A percentile compares a stretch with the other conserved stretches of the same genome.
Evolutionary conservation across 2,888 invertebrate species (phyloP).

Genomic region (Lycaena phlaeas): DNA sequence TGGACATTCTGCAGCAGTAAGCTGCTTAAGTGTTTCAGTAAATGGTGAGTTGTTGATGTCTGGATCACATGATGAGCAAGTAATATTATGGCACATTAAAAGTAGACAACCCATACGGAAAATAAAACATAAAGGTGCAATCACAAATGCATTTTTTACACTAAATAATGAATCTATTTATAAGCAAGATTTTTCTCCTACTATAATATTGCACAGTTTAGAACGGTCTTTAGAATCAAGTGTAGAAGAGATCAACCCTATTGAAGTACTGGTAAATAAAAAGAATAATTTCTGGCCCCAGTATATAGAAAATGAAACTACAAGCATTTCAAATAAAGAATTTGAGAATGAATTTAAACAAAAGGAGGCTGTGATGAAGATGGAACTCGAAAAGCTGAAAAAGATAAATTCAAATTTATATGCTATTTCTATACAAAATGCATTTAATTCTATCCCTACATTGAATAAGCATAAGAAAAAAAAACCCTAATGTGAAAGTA

Average conservation of each 20-base stretch:
- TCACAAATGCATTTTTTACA: slow-evolving; percentile 81
- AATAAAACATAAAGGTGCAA: slow-evolving; percentile 80
- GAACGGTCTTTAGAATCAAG: slow-evolving; percentile 75
- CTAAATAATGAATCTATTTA: slow-evolving; percentile 74
- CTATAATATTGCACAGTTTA: slow-evolving; percentile 72
- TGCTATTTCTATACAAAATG: slow-evolving; percentile 61
- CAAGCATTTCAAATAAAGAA: slow-evolving; percentile 27
- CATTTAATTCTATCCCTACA: slow-evolving; percentile 30
- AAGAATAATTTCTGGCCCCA: slow-evolving; percentile 57
- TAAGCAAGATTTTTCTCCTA: slow-evolving; percentile 71
- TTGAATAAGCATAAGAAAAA: slow-evolving; percentile 36
- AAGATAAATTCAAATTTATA: slow-evolving; percentile 75
- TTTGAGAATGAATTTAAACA: slow-evolving; percentile 34
- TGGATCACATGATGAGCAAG: slow-evolving; percentile 81
- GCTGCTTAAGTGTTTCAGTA: slow-evolving; percentile 80
- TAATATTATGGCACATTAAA: slow-evolving; percentile 86
- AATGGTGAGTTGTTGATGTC: slow-evolving; percentile 82
- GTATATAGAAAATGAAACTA: slow-evolving; percentile 17
- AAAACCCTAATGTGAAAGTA: too few species aligned
- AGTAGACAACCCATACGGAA: slow-evolving; percentile 82
- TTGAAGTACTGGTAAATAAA: slow-evolving; percentile 46
- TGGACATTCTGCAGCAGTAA: slow-evolving; percentile 80
- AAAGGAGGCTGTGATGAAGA: slow-evolving; percentile 41
- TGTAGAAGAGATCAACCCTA: slow-evolving; percentile 54
- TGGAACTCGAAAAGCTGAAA: slow-evolving; percentile 69